phyloP scores from a whole-genome alignment of 2,113 vertebrate species.

The Corythoichthys haematopterus region DNA sequence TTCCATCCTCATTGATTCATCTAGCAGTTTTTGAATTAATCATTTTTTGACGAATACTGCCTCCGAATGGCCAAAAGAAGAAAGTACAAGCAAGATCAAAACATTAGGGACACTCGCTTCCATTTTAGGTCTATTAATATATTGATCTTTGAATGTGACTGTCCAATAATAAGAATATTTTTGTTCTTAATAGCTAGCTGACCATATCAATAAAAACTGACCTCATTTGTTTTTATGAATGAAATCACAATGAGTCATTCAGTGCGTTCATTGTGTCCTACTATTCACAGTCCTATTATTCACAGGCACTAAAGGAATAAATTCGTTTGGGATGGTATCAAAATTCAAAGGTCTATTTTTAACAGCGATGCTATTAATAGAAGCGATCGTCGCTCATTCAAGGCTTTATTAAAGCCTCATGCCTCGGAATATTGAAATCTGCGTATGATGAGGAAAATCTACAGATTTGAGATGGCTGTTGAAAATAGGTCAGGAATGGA shows the following conservation, averaged over 20 bases:
- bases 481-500: too few species aligned
- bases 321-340: not conserved
- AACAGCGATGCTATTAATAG: not conserved
- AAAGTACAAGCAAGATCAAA: constrained; percentile 20
- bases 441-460: not conserved
- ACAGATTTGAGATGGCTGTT: not conserved
- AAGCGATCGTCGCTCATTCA: not conserved
- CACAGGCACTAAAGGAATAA: not conserved
- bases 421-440: not conserved
- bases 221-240: not conserved
- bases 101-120: not conserved
- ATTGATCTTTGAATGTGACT: not conserved
- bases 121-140: not conserved
- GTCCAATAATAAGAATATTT: not conserved
- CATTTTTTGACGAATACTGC: constrained; percentile 42
- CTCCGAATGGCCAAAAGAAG: constrained; percentile 36
- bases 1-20: too few species aligned
- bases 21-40: not conserved
- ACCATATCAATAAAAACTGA: not conserved
- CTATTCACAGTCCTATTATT: too few species aligned
- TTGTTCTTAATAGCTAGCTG: not conserved
- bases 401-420: not conserved
- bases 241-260: not conserved
- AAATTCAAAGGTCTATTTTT: not conserved
- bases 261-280: not conserved